These are phyloP conservation scores for Neoitamus cyanurus DNA, from an alignment of 2,888 invertebrate genomes.

Conservation along the genomic window DNA sequence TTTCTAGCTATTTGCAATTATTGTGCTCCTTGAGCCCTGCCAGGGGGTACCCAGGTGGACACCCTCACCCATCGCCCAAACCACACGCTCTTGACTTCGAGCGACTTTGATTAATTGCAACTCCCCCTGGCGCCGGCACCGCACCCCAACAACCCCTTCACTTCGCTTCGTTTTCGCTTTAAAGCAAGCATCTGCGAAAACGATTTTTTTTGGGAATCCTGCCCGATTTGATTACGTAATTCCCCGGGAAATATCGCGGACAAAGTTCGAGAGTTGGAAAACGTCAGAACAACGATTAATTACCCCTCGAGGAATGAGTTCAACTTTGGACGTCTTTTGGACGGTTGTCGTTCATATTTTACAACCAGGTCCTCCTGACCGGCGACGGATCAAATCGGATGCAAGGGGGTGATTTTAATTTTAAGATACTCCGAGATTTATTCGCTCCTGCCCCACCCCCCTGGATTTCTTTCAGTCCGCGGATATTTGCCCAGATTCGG, in stretches of 20 bases:
- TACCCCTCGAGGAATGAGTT: background rate
- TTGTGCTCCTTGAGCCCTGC: background rate
- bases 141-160: slow-evolving; percentile 7
- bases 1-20: background rate
- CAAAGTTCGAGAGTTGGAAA: slow-evolving; percentile 8
- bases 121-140: background rate
- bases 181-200: slow-evolving; percentile 40
- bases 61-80: background rate
- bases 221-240: slow-evolving; percentile 15
- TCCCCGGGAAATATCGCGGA: slow-evolving; percentile 7
- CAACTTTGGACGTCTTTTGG: slow-evolving; percentile 36
- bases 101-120: slow-evolving; percentile 34
- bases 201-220: slow-evolving; percentile 18
- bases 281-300: slow-evolving; percentile 38
- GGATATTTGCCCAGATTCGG: background rate
- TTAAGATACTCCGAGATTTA: slow-evolving; percentile 2
- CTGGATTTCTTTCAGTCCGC: background rate
- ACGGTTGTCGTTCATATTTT: slow-evolving; percentile 42
- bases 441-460: background rate
- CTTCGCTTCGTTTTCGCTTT: slow-evolving; percentile 2
- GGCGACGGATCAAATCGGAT: background rate
- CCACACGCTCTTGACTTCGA: slow-evolving; percentile 1
- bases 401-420: slow-evolving; percentile 38
- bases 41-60: background rate
- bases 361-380: background rate